Evolutionary conservation across 2,797 vertebrate species (phyloP), one percentile per base, ranked within the genome.

Genomic region (Eremophila alpestris): DNA sequence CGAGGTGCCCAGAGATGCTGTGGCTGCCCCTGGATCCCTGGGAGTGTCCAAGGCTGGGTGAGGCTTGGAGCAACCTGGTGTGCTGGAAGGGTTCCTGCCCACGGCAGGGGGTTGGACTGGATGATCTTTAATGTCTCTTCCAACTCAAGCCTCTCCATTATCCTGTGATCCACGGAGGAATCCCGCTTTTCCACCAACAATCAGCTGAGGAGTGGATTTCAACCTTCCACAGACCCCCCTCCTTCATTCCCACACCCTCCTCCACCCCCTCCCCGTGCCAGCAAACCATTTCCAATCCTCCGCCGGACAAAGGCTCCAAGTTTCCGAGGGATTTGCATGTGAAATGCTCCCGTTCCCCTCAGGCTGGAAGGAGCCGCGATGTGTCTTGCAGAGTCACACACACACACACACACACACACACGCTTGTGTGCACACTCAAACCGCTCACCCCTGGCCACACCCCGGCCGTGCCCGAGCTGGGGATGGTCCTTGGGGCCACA

Each of bases 241-340:
- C 43, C 73, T 32, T 89, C 76, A 32, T 78, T 87, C 79, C 69
- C 48, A n/a, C 56, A 17, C n/a, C 86, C 60, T 43, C 45, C 52
- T 70, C 26, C 51, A 17, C 32, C 15, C 34, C 24, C 51, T 11
- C 40, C 13, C 13, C 5, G 12, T 38, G 60, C 74, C 77, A 78
- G 48, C 56, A 30, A 79, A 71, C 62, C 7, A 21, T 86, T 95
- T 79, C 38, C 73, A 86, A 67, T 78, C 89, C 92, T 87, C 52
- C 34, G 1, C 3, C 0, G 16, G 43, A 83, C 83, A 96, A 94
- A 89, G 48, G 60, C 49, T 58, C 60, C 74, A 9, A 26, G 26
- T 83, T 92, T 74, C 80, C 64, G 36, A 54, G 74, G 92, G 94
- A 95, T 96, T 95, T 95, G 87, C 93, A 69, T 93, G 92, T 12